Base-by-base conservation (phyloP, 2,797 vertebrate genomes). In the Myoxocephalus aenaeus region DNA sequence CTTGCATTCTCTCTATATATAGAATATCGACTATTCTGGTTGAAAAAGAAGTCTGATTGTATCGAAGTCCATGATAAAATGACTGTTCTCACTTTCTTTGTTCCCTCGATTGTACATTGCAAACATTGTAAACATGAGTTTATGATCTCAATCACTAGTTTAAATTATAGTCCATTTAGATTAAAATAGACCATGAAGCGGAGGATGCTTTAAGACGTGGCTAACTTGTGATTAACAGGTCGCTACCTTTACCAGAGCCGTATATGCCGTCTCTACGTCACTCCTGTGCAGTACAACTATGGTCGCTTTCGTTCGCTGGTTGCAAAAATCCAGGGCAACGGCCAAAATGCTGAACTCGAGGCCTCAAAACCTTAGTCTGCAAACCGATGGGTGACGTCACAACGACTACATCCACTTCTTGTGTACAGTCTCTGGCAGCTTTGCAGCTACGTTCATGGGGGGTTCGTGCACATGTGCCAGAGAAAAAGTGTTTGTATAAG, bases 401-500 rank as follows among this genome's bases (percentile, higher is more conserved):
- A 7, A n/a, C 7, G 3, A n/a, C 44, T 17, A 46, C 17, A 5
- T 46, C 50, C 50, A n/a, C 50, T 22, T 51, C 50, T 51, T 22
- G 20, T 7, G 3, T 25, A 25, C 50, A 25, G n/a, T 53, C n/a
- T 53, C 5, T 51, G 48, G 10, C 48, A 51, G 48, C 20, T 10
- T 11, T 20, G 7, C 17, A 22, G 54, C 18, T 59, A 15, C 13
- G 10, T 10, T 54, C 38, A 38, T 44, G 36, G 1, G 22, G 20
- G 10, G 11, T 62, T 22, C 32, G 34, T 51, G 27, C 58, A 29
- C 46, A 72, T 66, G 20, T 38, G 4, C 4, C 61, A 70, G 38
- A 54, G 5, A 70, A 75, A 48, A 32, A 42, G 58, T 53, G 59
- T 72, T 70, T 67, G 57, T 71, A 42, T 48, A 17, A 12, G 74